Conservation (phyloP, 2,797 vertebrate genomes). For the Platyrinchus mystaceus region DNA sequence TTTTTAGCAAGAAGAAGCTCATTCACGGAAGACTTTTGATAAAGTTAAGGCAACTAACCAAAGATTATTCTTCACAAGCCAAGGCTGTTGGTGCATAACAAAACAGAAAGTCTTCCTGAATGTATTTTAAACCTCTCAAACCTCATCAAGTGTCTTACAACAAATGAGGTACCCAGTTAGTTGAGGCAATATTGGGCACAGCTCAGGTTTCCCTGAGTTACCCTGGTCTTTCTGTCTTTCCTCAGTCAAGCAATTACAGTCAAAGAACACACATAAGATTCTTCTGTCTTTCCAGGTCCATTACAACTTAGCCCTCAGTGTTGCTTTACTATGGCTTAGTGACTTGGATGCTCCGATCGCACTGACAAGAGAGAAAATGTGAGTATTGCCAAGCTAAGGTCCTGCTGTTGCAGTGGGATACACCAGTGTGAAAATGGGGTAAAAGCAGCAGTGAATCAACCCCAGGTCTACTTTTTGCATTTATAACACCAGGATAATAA, state of each 20-base stretch:
- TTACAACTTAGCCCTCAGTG: slow-evolving; percentile 83
- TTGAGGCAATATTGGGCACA: neutral
- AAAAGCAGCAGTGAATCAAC: neutral
- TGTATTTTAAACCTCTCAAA: neutral
- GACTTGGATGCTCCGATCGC: slow-evolving; percentile 62
- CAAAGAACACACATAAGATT: neutral
- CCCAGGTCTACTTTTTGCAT: neutral
- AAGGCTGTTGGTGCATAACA: neutral
- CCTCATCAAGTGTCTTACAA: neutral
- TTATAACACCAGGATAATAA: neutral
- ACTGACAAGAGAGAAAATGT: slow-evolving; percentile 49
- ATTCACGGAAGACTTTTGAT: neutral
- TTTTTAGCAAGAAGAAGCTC: neutral
- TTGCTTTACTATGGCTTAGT: slow-evolving; percentile 82
- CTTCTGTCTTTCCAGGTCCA: slow-evolving; percentile 76
- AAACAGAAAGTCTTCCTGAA: neutral
- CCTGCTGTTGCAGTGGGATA: neutral
- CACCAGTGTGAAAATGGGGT: neutral
- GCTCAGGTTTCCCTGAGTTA: neutral
- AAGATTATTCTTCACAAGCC: neutral
- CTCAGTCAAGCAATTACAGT: neutral
- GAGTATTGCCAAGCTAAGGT: slow-evolving; percentile 27
- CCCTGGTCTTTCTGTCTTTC: neutral
- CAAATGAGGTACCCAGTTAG: neutral
- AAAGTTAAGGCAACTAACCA: neutral